These are phyloP conservation scores for Tokudaia muenninki DNA, from an alignment of 2,797 vertebrate species.

Conservation along the genomic window DNA sequence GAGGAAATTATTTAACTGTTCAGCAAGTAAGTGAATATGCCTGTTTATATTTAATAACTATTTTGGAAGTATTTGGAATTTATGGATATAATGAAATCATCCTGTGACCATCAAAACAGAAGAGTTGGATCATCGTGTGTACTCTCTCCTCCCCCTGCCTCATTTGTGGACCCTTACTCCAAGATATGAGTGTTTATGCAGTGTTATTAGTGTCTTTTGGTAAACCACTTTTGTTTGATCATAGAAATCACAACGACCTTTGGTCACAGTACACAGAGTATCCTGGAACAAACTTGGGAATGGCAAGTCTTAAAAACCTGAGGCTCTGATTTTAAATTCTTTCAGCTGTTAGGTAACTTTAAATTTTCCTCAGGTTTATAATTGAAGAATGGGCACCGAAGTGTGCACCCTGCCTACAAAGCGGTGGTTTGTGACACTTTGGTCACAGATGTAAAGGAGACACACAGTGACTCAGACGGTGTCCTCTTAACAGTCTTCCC, in stretches of 20 bases:
- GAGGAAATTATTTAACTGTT: conserved; percentile 31
- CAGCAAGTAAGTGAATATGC: conserved; percentile 34
- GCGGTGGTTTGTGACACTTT: background rate
- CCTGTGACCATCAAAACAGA: background rate
- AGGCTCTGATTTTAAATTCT: conserved; percentile 47
- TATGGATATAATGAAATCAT: conserved; percentile 21
- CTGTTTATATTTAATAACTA: conserved; percentile 45
- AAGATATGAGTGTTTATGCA: background rate
- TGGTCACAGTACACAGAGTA: background rate
- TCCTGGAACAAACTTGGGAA: conserved; percentile 6
- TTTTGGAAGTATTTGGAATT: conserved; percentile 64
- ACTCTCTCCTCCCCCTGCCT: too few species aligned
- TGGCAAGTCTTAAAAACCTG: conserved; percentile 17
- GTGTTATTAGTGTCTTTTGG: background rate
- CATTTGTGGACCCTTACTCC: background rate
- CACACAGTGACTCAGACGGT: background rate
- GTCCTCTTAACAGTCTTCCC: background rate
- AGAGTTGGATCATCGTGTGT: background rate
- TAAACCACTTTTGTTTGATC: conserved; percentile 59
- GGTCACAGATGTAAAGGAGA: background rate
- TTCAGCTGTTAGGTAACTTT: conserved; percentile 46
- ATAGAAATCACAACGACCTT: background rate
- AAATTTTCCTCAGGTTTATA: conserved; percentile 4
- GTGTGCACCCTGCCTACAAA: background rate
- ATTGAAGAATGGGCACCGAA: conserved; percentile 5